These are phyloP conservation scores for Tortricodes alternella DNA, from an alignment of 2,888 invertebrate genomes.

Conservation along the genomic window DNA sequence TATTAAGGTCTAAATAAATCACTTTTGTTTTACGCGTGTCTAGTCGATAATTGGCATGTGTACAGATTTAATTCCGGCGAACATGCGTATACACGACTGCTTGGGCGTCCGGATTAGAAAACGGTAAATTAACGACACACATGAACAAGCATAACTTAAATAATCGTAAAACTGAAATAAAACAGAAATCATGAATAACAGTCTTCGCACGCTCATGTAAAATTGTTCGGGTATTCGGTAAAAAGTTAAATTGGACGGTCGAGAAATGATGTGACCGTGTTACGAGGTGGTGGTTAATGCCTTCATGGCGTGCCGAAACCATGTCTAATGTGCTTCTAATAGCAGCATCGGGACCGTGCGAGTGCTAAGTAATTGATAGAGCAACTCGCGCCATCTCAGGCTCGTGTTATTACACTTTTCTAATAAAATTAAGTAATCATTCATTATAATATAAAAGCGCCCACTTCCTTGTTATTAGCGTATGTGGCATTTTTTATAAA, in stretches of 20 bases:
- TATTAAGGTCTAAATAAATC: background rate
- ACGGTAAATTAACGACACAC: slow-evolving; percentile 48
- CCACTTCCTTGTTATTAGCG: background rate
- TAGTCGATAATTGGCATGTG: background rate
- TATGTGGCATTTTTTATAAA: background rate
- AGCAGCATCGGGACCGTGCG: slow-evolving; percentile 65
- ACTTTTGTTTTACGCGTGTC: slow-evolving; percentile 3
- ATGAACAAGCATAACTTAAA: slow-evolving; percentile 31
- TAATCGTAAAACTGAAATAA: slow-evolving; percentile 46
- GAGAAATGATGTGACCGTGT: slow-evolving; percentile 78
- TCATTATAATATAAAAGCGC: background rate
- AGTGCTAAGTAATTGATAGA: slow-evolving; percentile 78
- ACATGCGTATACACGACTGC: slow-evolving; percentile 26
- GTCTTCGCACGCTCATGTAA: slow-evolving; percentile 68
- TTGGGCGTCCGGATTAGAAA: slow-evolving; percentile 39
- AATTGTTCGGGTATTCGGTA: slow-evolving; percentile 58
- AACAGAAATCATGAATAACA: slow-evolving; percentile 50
- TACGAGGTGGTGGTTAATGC: slow-evolving; percentile 70
- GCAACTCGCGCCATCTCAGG: slow-evolving; percentile 46
- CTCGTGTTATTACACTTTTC: slow-evolving; percentile 14
- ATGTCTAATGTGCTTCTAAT: slow-evolving; percentile 79
- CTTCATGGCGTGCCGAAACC: slow-evolving; percentile 71
- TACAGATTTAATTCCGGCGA: slow-evolving; percentile 11
- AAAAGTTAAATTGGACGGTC: slow-evolving; percentile 71
- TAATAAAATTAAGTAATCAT: slow-evolving; percentile 15